phyloP scores from a whole-genome alignment of 2,113 vertebrate species.

The Psilopogon haemacephalus region DNA sequence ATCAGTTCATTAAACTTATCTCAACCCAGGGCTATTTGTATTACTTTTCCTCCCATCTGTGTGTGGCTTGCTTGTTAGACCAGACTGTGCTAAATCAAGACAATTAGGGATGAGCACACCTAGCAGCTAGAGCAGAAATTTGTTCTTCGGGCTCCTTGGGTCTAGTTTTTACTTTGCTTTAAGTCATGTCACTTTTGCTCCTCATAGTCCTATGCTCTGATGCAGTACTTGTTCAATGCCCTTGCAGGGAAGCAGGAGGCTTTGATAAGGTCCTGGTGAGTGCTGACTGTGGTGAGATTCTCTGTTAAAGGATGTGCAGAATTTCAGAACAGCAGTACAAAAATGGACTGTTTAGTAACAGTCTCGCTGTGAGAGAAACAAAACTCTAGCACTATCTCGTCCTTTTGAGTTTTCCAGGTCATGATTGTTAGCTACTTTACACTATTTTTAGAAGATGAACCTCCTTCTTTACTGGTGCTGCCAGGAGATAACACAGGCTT shows the following conservation, averaged over 20 bases:
- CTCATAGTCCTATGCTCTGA: neutral
- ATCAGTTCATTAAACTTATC: no score
- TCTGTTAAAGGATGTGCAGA: neutral
- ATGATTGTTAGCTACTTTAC: neutral
- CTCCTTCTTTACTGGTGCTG: neutral
- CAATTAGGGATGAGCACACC: neutral
- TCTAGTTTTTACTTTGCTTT: neutral
- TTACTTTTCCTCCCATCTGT: no score
- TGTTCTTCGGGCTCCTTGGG: neutral
- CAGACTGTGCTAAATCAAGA: no score
- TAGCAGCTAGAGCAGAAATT: neutral
- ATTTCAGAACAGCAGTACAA: neutral
- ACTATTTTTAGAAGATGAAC: neutral
- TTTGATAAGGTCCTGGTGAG: neutral
- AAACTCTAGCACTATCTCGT: neutral
- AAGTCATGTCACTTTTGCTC: neutral
- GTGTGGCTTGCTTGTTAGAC: no score
- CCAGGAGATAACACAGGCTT: neutral
- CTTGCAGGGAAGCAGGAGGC: neutral
- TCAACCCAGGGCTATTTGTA: no score
- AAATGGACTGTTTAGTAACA: neutral
- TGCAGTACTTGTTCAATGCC: neutral
- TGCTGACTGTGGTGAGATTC: neutral
- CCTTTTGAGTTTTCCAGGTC: slow-evolving; percentile 7
- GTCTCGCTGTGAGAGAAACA: neutral